Percentiles rank a stretch among this genome's conserved stretches.
These are phyloP conservation scores for Neoarius graeffei DNA, from an alignment of 2,113 vertebrate genomes.

Conservation along the genomic window DNA sequence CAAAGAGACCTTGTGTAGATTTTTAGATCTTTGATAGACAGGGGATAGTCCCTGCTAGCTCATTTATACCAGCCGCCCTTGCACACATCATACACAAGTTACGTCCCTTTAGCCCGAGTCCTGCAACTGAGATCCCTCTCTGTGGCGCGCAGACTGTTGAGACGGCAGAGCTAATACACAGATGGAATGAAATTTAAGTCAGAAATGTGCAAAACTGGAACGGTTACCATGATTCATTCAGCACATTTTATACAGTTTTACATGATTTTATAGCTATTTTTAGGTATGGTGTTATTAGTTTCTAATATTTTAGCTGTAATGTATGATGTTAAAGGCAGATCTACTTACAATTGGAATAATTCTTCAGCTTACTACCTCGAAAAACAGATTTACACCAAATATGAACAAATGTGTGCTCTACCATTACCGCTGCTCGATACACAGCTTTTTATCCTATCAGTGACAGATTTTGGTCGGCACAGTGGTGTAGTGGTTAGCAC, in stretches of 20 bases:
- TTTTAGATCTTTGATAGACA: neutral
- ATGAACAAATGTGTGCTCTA: too few relatives aligned
- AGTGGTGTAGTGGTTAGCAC: too few relatives aligned
- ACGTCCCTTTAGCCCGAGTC: neutral
- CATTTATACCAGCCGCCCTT: neutral
- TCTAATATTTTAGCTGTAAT: neutral
- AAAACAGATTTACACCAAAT: neutral
- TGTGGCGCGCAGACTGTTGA: neutral
- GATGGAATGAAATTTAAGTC: neutral
- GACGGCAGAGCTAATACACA: neutral
- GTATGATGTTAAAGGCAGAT: neutral
- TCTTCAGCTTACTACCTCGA: neutral
- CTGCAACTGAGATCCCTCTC: neutral
- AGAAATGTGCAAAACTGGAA: neutral
- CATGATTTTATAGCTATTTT: neutral
- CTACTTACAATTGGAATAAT: neutral
- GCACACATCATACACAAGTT: neutral
- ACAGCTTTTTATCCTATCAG: neutral
- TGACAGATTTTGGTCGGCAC: too few relatives aligned
- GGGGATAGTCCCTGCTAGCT: neutral
- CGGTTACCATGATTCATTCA: neutral
- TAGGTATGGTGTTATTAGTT: neutral
- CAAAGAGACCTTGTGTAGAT: neutral
- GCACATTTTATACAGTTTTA: neutral
- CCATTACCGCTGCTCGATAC: neutral